phyloP scores from a whole-genome alignment of 2,797 vertebrate genomes.

The Anas georgica region DNA sequence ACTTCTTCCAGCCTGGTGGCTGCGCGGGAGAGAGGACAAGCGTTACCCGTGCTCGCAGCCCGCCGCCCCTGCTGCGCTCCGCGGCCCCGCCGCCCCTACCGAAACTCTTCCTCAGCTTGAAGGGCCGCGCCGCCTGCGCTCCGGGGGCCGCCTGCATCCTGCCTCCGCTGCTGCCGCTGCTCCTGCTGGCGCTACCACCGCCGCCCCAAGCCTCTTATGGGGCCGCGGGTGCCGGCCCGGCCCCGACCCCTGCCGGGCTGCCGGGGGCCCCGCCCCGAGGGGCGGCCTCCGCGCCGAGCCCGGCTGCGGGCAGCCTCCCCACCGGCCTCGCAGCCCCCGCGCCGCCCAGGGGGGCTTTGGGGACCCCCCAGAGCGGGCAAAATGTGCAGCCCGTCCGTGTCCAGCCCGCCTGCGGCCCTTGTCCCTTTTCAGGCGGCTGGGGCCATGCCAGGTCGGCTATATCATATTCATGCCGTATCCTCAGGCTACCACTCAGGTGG shows the following conservation, averaged over 20 bases:
- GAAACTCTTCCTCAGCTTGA: constrained; percentile 88
- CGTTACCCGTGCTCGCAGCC: background rate
- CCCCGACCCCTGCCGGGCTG: background rate
- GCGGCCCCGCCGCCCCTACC: constrained; percentile 71
- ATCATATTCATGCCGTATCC: background rate
- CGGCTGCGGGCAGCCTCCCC: too few species aligned
- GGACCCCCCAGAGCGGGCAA: fast-evolving
- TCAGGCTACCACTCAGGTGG: background rate
- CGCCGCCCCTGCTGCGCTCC: background rate
- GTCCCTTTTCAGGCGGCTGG: background rate
- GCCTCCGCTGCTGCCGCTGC: fast-evolving
- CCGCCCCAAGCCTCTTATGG: background rate
- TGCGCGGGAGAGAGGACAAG: constrained; percentile 55
- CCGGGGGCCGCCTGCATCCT: constrained; percentile 80
- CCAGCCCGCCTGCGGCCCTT: background rate
- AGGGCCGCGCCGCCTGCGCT: constrained; percentile 74
- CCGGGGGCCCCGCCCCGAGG: background rate
- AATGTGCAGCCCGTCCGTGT: background rate
- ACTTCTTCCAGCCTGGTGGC: constrained; percentile 87
- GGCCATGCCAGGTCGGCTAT: background rate
- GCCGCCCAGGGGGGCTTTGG: too few species aligned
- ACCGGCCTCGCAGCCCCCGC: too few species aligned
- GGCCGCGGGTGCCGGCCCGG: background rate
- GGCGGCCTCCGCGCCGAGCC: too few species aligned
- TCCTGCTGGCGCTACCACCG: fast-evolving